Conservation (phyloP, 2,797 vertebrate species). For the Poeciliopsis gracilis region DNA sequence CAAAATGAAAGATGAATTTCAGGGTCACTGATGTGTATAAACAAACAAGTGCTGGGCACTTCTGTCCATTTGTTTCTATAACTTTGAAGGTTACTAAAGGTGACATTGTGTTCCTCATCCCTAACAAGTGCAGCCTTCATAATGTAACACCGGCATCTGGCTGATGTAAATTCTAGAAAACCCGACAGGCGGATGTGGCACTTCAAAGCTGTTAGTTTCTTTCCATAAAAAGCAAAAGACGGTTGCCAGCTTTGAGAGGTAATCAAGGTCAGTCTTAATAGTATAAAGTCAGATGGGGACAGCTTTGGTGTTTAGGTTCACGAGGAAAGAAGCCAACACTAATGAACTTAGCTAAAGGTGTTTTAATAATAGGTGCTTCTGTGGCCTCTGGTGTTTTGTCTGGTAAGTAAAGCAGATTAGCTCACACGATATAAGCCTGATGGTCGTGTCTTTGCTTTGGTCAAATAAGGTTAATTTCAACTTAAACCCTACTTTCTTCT, state of each 20-base stretch:
- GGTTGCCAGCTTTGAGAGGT: background rate
- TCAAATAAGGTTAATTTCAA: background rate
- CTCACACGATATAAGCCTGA: background rate
- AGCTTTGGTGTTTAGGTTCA: background rate
- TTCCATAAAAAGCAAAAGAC: background rate
- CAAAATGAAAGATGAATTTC: background rate
- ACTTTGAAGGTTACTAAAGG: conserved; percentile 63
- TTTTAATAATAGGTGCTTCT: background rate
- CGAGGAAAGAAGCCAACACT: background rate
- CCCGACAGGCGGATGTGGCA: rapidly evolving
- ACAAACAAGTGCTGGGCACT: background rate
- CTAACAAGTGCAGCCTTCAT: background rate
- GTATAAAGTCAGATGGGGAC: background rate
- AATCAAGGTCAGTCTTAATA: background rate
- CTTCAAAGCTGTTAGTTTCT: background rate
- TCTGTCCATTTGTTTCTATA: background rate
- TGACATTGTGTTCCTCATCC: background rate
- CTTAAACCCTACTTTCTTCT: background rate
- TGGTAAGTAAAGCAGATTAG: conserved; percentile 10
- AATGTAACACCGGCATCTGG: background rate
- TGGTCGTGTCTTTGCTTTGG: background rate
- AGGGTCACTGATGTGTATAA: background rate
- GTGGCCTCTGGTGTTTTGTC: background rate
- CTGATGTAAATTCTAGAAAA: conserved; percentile 18
- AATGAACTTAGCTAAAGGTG: conserved; percentile 6